A percentile compares a stretch with the other conserved stretches of the same genome.
Conservation (phyloP, 1,140 invertebrate species). For the Drosophila erecta region DNA sequence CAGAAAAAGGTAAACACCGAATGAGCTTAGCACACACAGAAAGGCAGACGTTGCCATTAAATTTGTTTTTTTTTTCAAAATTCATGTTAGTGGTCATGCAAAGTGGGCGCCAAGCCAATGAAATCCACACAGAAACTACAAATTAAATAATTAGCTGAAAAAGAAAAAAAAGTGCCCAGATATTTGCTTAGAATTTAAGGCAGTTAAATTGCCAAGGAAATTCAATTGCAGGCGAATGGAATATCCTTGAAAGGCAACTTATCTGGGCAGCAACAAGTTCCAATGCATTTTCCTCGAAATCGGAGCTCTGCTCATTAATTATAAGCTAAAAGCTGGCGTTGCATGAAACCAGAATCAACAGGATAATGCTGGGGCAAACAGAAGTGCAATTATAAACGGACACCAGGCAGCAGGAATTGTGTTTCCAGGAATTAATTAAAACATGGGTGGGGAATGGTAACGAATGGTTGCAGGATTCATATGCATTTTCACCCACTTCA, state of each 20-base stretch:
- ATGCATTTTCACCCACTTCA: neutral
- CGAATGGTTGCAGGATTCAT: neutral
- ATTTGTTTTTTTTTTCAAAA: neutral
- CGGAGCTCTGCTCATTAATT: constrained; percentile 7
- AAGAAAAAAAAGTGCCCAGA: too few relatives aligned
- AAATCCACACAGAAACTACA: constrained; percentile 7
- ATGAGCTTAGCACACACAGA: constrained; percentile 5
- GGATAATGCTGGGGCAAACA: constrained; percentile 6
- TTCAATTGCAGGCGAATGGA: neutral
- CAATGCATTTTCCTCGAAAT: neutral
- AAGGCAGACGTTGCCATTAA: neutral
- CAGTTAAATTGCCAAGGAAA: neutral
- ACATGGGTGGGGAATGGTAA: neutral
- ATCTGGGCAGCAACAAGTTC: neutral
- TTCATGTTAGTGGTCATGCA: neutral
- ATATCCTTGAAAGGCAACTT: neutral
- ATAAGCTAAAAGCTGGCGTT: neutral
- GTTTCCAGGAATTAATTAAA: constrained; percentile 3
- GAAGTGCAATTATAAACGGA: constrained; percentile 3
- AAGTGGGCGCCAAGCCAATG: neutral
- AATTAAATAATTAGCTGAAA: too few relatives aligned
- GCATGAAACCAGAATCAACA: constrained; percentile 3
- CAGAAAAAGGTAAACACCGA: constrained; percentile 26
- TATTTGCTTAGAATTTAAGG: too few relatives aligned
- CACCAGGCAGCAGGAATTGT: neutral